phyloP scores from a whole-genome alignment of 2,888 invertebrate genomes.

The Trichogramma evanescens region DNA sequence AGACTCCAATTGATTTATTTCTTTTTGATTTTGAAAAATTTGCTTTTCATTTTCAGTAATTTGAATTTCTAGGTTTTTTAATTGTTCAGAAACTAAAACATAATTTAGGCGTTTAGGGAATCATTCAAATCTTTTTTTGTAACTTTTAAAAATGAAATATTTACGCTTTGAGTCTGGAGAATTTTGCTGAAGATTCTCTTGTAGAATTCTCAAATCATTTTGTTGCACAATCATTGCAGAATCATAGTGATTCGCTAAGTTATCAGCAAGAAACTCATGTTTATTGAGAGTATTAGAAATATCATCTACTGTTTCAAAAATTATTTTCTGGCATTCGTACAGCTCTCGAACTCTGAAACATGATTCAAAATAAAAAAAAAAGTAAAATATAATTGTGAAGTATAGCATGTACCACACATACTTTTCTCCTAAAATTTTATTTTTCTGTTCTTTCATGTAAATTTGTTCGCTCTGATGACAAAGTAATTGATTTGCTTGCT shows the following conservation, averaged over 20 bases:
- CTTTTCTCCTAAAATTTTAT: constrained; percentile 16
- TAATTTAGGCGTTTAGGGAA: too few species aligned
- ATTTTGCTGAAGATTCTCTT: constrained; percentile 8
- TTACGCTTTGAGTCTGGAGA: constrained; percentile 14
- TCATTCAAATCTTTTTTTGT: too few species aligned
- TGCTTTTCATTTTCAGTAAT: constrained; percentile 6
- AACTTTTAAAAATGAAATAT: not conserved
- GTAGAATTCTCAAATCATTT: constrained; percentile 2
- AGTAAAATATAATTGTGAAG: too few species aligned
- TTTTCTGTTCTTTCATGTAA: constrained; percentile 15
- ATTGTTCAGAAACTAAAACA: constrained; percentile 1
- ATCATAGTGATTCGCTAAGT: constrained; percentile 6
- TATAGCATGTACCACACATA: not conserved
- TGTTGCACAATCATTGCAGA: constrained; percentile 7
- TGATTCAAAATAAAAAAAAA: too few species aligned
- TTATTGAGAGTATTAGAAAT: constrained; percentile 8
- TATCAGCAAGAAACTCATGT: constrained; percentile 5
- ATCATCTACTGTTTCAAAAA: constrained; percentile 14
- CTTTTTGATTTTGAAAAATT: constrained; percentile 1
- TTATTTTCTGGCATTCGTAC: constrained; percentile 17
- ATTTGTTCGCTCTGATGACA: constrained; percentile 17
- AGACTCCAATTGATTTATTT: constrained; percentile 2
- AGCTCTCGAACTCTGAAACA: constrained; percentile 13
- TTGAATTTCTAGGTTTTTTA: constrained; percentile 7
- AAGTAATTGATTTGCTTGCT: constrained; percentile 10